These are phyloP conservation scores for Oriolus oriolus DNA, from an alignment of 2,113 vertebrate genomes.

Conservation along the genomic window DNA sequence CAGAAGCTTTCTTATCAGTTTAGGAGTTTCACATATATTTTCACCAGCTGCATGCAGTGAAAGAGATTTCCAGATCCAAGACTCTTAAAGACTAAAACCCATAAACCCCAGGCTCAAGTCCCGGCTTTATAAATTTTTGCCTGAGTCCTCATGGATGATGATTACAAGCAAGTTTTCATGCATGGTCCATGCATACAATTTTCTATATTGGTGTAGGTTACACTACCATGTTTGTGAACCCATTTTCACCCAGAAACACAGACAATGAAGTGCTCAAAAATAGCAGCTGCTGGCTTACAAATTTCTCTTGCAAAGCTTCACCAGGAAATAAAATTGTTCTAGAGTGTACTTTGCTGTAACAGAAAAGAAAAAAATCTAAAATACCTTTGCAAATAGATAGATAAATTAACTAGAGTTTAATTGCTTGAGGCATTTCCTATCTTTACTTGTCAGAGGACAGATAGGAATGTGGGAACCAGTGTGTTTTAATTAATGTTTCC, in stretches of 20 bases:
- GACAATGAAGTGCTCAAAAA: not conserved
- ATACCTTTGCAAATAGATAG: not conserved
- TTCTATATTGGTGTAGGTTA: not conserved
- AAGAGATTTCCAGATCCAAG: not conserved
- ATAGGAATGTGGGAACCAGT: not conserved
- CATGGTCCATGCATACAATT: not conserved
- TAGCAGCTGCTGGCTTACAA: not conserved
- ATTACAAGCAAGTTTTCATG: not conserved
- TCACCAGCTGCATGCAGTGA: not conserved
- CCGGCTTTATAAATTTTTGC: not conserved
- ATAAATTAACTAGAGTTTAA: not conserved
- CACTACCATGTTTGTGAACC: not conserved
- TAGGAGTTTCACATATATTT: not conserved
- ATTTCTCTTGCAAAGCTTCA: not conserved
- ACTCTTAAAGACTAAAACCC: not conserved
- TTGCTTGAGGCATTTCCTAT: not conserved
- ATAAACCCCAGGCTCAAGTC: not conserved
- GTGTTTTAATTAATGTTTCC: not conserved
- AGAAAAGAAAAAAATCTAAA: not conserved
- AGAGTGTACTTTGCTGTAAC: not conserved
- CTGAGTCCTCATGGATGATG: not conserved
- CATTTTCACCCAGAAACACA: not conserved
- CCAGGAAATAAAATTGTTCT: not conserved
- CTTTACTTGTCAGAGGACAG: not conserved
- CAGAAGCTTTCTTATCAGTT: not conserved